A percentile compares a stretch with the other conserved stretches of the same genome.
phyloP scores from a whole-genome alignment of 2,888 invertebrate genomes.

The Eilema caniola region DNA sequence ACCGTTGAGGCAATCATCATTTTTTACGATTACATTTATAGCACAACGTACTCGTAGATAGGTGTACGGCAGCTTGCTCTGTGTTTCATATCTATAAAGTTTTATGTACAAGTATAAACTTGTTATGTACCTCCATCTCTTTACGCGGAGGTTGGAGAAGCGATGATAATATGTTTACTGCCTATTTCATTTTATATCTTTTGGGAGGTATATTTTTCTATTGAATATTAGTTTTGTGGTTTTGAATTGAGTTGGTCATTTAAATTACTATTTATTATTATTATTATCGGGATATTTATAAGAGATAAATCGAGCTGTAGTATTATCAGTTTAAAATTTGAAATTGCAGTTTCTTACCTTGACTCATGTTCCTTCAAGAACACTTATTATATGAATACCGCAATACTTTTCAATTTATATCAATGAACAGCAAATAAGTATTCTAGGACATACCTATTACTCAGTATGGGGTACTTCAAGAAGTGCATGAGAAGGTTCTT shows the following conservation, averaged over 20 bases:
- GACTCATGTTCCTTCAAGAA: too few species aligned
- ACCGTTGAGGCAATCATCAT: constrained; percentile 65
- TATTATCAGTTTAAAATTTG: too few species aligned
- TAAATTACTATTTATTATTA: neutral
- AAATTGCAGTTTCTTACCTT: too few species aligned
- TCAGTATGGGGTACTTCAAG: too few species aligned
- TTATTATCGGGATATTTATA: neutral
- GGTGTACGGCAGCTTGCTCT: constrained; percentile 23
- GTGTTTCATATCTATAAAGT: constrained; percentile 38
- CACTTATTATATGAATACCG: too few species aligned
- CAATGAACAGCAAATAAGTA: too few species aligned
- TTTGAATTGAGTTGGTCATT: neutral
- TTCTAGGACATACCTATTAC: too few species aligned
- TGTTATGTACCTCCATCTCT: constrained; percentile 8
- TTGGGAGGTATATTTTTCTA: neutral
- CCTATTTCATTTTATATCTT: neutral
- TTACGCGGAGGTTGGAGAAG: neutral
- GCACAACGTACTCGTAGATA: constrained; percentile 47
- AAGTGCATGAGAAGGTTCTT: too few species aligned
- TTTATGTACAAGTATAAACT: constrained; percentile 23
- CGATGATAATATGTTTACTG: neutral
- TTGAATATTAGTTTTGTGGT: neutral
- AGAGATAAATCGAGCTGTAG: too few species aligned
- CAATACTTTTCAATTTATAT: too few species aligned
- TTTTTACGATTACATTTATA: constrained; percentile 71